These are phyloP conservation scores for Potamarius usumacintae DNA, from an alignment of 2,113 vertebrate species.

Conservation along the genomic window DNA sequence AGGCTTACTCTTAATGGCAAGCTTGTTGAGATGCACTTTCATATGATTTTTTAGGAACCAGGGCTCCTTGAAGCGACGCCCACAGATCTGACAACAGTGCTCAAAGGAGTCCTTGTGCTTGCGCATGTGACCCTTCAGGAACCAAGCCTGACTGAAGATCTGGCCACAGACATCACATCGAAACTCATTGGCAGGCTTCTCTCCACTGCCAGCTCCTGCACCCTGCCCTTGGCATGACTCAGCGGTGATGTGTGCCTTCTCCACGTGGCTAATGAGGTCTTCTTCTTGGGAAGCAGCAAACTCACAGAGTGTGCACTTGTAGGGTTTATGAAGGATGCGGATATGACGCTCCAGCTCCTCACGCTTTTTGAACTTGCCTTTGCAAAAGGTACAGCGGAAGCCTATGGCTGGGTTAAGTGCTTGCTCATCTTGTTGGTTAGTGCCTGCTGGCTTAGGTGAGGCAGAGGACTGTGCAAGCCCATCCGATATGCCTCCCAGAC, in stretches of 20 bases:
- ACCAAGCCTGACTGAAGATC: conserved; percentile 98
- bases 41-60: conserved; percentile 99
- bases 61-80: conserved; percentile 96
- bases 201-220: conserved; percentile 74
- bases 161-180: conserved; percentile 96
- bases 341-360: conserved; percentile 97
- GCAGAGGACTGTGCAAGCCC: conserved; percentile 79
- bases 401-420: conserved; percentile 79
- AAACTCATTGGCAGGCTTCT: conserved; percentile 87
- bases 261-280: conserved; percentile 95
- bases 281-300: conserved; percentile 96
- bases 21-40: conserved; percentile 98
- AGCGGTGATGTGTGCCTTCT: conserved; percentile 97
- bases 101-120: conserved; percentile 99
- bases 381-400: conserved; percentile 97
- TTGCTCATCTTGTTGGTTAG: conserved; percentile 80
- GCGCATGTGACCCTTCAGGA: conserved; percentile 98
- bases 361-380: conserved; percentile 98
- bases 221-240: conserved; percentile 90
- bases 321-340: conserved; percentile 97
- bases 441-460: conserved; percentile 83
- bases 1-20: conserved; percentile 94
- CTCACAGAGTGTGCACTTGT: conserved; percentile 97
- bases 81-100: conserved; percentile 97
- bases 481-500: conserved; percentile 78